A percentile compares a stretch with the other conserved stretches of the same genome.
These are phyloP conservation scores for Agrochola litura DNA, from an alignment of 2,888 invertebrate genomes.

Conservation along the genomic window DNA sequence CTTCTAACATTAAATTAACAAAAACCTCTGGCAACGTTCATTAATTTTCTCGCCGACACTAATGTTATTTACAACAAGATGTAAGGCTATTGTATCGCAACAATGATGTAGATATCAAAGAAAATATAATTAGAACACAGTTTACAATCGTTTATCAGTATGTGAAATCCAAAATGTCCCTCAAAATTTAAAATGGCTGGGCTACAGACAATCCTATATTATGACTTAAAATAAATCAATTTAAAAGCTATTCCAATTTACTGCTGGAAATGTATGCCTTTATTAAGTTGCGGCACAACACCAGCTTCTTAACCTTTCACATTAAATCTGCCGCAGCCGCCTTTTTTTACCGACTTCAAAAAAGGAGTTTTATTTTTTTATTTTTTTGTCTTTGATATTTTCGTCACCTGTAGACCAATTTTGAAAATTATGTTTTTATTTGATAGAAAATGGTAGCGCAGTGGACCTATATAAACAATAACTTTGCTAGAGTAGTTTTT, in stretches of 20 bases:
- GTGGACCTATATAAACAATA: too few relatives aligned
- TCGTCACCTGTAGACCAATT: too few relatives aligned
- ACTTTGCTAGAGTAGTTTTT: too few relatives aligned
- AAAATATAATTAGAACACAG: neutral
- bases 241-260: neutral
- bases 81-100: conserved; percentile 31
- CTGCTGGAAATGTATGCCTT: neutral
- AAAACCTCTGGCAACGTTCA: conserved; percentile 12
- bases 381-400: too few relatives aligned
- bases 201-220: neutral
- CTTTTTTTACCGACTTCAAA: neutral
- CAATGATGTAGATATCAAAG: neutral
- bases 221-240: neutral
- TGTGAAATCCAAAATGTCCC: neutral
- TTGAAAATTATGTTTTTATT: too few relatives aligned
- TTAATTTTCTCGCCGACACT: conserved; percentile 35
- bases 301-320: neutral
- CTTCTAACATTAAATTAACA: conserved; percentile 21
- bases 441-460: too few relatives aligned
- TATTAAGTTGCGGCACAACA: neutral
- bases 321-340: neutral
- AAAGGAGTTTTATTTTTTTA: too few relatives aligned
- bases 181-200: neutral
- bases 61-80: conserved; percentile 22
- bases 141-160: neutral